Evolutionary conservation across 2,888 invertebrate genomes (phyloP).

Genomic region (Ceratothoa steindachneri): DNA sequence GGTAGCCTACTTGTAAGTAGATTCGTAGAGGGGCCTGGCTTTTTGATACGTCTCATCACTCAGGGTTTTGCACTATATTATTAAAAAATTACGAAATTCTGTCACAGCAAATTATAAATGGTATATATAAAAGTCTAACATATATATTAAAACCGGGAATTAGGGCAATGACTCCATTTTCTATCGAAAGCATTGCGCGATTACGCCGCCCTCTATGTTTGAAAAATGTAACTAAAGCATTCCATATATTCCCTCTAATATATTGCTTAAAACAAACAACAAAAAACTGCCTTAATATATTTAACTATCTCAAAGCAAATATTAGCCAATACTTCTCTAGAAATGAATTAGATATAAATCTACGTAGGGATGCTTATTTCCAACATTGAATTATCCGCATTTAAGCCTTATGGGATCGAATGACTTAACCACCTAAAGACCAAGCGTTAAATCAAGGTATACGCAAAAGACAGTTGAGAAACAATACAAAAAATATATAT

Average conservation of each 20-base stretch:
- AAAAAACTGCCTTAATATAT: no score
- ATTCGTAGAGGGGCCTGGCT: no score
- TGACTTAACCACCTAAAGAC: background rate
- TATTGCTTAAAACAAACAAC: background rate
- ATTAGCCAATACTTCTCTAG: background rate
- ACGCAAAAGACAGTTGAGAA: background rate
- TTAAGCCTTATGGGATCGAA: background rate
- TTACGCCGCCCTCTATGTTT: conserved; percentile 26
- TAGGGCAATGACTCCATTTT: conserved; percentile 35
- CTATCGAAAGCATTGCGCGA: conserved; percentile 20
- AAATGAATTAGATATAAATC: background rate
- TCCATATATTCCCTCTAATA: background rate
- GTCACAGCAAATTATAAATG: no score
- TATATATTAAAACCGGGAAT: conserved; percentile 7
- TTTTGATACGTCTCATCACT: no score
- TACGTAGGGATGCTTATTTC: background rate
- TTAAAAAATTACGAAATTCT: no score
- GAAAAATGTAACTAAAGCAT: background rate
- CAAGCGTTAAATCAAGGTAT: background rate
- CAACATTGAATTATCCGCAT: no score
- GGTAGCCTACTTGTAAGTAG: no score
- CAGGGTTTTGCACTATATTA: no score
- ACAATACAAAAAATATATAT: no score
- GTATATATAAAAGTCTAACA: no score
- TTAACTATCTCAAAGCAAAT: no score